Conservation (phyloP, 1,140 invertebrate genomes). For the Galleria mellonella region DNA sequence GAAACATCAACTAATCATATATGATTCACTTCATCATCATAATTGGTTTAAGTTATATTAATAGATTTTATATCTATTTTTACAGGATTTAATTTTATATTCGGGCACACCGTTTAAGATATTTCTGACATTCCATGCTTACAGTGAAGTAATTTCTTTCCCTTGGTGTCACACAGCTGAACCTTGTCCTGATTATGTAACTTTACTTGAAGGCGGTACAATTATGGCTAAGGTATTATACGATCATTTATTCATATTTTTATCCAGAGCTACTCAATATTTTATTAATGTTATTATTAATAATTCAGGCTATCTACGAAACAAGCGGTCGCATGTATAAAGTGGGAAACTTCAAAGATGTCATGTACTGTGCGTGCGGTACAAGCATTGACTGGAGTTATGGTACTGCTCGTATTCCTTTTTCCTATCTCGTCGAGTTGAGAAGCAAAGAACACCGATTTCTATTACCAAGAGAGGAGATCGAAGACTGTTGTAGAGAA, state of each 20-base stretch:
- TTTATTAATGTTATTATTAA: too few relatives aligned
- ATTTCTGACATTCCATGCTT: conserved; percentile 90
- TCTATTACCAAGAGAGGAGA: conserved; percentile 80
- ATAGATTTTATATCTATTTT: conserved; percentile 8
- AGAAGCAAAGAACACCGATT: conserved; percentile 79
- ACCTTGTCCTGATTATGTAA: conserved; percentile 81
- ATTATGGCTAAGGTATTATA: conserved; percentile 56
- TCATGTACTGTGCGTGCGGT: conserved; percentile 76
- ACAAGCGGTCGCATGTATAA: conserved; percentile 57
- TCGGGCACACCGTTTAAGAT: conserved; percentile 77
- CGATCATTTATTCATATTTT: background rate
- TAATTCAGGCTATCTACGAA: conserved; percentile 57
- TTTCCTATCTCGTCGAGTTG: conserved; percentile 83
- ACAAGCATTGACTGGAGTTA: conserved; percentile 84
- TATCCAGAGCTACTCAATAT: too few relatives aligned
- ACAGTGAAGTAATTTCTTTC: conserved; percentile 89
- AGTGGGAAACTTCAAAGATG: conserved; percentile 63
- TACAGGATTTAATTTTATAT: conserved; percentile 76
- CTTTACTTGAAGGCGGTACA: conserved; percentile 74
- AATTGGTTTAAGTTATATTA: background rate
- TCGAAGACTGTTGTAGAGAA: conserved; percentile 80
- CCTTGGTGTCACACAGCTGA: conserved; percentile 87
- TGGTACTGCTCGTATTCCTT: conserved; percentile 76
- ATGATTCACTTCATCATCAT: background rate
- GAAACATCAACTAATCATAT: background rate